These are phyloP conservation scores for Gymnosoma rotundatum DNA, from an alignment of 2,888 invertebrate genomes.

Conservation along the genomic window DNA sequence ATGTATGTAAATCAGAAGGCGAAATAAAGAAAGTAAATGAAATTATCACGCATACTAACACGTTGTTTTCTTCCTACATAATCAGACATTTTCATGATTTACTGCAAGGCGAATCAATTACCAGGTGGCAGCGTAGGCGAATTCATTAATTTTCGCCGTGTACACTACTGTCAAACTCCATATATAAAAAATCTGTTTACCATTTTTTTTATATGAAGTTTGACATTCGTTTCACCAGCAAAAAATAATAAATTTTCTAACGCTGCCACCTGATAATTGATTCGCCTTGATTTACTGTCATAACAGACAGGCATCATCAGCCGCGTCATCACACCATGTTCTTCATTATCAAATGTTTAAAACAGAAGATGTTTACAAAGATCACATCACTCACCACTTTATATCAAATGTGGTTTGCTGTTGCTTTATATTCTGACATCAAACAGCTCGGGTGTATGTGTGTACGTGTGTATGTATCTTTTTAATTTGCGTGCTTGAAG, in stretches of 20 bases:
- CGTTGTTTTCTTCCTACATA: constrained; percentile 7
- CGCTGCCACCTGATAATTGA: too few species aligned
- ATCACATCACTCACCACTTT: constrained; percentile 9
- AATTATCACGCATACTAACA: neutral
- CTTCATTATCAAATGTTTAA: constrained; percentile 37
- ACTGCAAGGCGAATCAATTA: too few species aligned
- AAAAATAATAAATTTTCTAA: too few species aligned
- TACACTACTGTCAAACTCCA: too few species aligned
- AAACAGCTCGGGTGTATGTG: neutral
- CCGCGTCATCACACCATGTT: constrained; percentile 14
- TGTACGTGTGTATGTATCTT: neutral
- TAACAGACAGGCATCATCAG: constrained; percentile 7
- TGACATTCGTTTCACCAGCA: too few species aligned
- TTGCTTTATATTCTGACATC: too few species aligned
- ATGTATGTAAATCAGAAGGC: constrained; percentile 21
- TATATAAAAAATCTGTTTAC: too few species aligned
- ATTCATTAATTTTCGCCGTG: too few species aligned
- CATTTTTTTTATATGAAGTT: too few species aligned
- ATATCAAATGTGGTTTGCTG: constrained; percentile 20
- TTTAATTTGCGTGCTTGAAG: neutral
- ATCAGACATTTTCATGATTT: constrained; percentile 23
- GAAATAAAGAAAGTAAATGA: neutral
- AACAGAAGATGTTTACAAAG: constrained; percentile 46
- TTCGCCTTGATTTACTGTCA: constrained; percentile 26
- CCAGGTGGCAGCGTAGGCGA: too few species aligned